Base-by-base conservation (phyloP, 2,888 invertebrate species). In the Patella pellucida region DNA sequence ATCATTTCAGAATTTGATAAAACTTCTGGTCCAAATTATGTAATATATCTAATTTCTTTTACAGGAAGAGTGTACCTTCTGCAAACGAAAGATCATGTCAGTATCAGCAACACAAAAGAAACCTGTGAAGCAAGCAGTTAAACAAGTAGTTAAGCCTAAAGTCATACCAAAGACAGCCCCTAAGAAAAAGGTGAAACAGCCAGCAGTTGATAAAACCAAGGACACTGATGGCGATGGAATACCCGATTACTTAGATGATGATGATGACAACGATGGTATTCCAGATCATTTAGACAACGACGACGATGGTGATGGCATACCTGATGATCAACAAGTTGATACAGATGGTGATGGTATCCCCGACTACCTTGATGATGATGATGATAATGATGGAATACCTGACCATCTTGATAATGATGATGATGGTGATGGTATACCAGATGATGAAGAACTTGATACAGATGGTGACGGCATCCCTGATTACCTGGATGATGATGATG, bases 381-480 rank as follows among this genome's bases (percentile, higher is more conserved):
- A 71, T 9, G 77, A 80, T 68, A 77, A 79, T 15, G 76, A 76
- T 72, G 81, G 81, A 27, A 82, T 85, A 16, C 85, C 62, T 83
- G 86, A 89, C 78, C 52, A 83, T 71, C 73, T 80, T 4, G 87
- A 88, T 56, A 75, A 83, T 23, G 88, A 86, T 75, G 78, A 75
- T 74, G 88, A 88, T 78, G 80, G 80, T 3, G 81, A 83, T 75
- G 83, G 83, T 3, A 80, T 83, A 16, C 81, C 82, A 5, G 81
- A 83, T 74, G 23, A 76, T 54, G 19, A 50, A 15, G 80, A 83
- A 52, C 50, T 74, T 62, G 83, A 86, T 72, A 80, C 78, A 67
- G 87, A 89, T 81, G 86, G 85, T 16, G 87, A 89, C 76, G 88
- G 88, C 7, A 87, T 88, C 52, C 86, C 87, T 11, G 86, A 88